Evolutionary conservation across 2,888 invertebrate species (phyloP).

Genomic region (Mimumesa dahlbomi): DNA sequence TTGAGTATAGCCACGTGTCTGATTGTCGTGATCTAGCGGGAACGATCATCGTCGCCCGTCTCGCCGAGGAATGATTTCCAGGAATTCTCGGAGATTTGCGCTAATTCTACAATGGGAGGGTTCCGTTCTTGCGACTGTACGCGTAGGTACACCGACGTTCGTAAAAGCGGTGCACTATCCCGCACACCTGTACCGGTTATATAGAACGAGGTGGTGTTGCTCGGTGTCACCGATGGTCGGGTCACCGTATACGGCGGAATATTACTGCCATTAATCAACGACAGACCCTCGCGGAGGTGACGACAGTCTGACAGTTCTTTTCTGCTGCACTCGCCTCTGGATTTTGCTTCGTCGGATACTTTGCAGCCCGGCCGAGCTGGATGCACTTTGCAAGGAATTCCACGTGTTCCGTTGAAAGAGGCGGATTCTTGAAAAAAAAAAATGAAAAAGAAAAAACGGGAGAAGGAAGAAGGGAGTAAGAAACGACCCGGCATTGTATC

Average conservation of each 20-base stretch:
- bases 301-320: constrained; percentile 72
- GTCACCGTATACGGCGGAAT: constrained; percentile 65
- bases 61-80: constrained; percentile 10
- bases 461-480: constrained; percentile 26
- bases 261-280: constrained; percentile 77
- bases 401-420: constrained; percentile 62
- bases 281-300: constrained; percentile 70
- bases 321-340: constrained; percentile 63
- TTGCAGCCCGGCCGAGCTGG: constrained; percentile 36
- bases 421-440: constrained; percentile 51
- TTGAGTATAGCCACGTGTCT: no score
- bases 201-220: constrained; percentile 39
- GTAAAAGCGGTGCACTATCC: constrained; percentile 30
- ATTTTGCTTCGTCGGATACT: constrained; percentile 61
- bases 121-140: constrained; percentile 46
- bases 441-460: constrained; percentile 8
- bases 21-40: neutral
- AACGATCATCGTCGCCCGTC: constrained; percentile 11
- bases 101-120: constrained; percentile 57
- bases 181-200: constrained; percentile 31
- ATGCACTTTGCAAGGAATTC: constrained; percentile 66
- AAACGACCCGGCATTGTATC: constrained; percentile 56
- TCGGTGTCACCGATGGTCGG: constrained; percentile 49
- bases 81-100: constrained; percentile 44
- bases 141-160: constrained; percentile 35